Conservation (phyloP, 2,888 invertebrate genomes). For the Sinotaia quadrata region DNA sequence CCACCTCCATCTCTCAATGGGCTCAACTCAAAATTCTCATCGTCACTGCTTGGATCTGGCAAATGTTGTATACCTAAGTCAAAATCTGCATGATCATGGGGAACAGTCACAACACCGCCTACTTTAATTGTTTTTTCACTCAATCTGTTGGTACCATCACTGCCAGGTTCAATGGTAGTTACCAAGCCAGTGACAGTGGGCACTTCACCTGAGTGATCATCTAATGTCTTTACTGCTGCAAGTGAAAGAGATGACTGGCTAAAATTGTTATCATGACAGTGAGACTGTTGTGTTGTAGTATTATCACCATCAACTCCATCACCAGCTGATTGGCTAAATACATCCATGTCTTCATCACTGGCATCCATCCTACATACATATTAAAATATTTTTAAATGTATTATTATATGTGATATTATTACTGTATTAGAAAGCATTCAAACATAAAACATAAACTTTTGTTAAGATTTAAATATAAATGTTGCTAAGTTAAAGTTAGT, state of each 20-base stretch:
- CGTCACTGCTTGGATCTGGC: no score
- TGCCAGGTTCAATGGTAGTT: background rate
- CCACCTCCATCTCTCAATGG: background rate
- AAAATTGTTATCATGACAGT: no score
- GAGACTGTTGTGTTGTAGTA: no score
- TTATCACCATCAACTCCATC: constrained; percentile 8
- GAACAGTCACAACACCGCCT: background rate
- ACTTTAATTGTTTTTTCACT: background rate
- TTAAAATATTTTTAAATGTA: background rate
- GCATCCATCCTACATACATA: background rate
- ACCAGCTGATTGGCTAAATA: background rate
- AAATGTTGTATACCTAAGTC: no score
- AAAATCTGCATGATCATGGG: background rate
- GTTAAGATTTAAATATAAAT: no score
- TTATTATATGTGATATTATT: background rate
- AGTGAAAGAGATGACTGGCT: no score
- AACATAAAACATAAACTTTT: no score
- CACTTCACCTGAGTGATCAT: background rate
- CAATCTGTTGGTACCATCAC: background rate
- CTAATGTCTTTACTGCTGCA: background rate
- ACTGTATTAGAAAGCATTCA: no score
- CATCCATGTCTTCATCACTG: background rate
- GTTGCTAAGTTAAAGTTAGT: no score
- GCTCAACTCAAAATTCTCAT: background rate
- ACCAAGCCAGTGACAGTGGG: no score